Base-by-base conservation (phyloP, 1,140 invertebrate genomes). In the Camponotus pennsylvanicus region DNA sequence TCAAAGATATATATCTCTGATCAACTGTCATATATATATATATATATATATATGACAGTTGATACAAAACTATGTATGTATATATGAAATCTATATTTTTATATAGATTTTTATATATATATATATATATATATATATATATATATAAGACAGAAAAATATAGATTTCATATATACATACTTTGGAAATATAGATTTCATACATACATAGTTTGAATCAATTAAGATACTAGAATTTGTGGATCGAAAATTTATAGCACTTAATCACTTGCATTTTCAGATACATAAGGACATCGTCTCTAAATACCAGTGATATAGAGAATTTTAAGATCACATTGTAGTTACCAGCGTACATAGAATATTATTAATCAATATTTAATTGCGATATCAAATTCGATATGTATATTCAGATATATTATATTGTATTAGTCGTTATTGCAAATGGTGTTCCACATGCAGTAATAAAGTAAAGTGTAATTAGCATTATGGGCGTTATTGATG, bases 351-450 rank as follows among this genome's bases (percentile, higher is more conserved):
- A 37, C 27, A 0, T 63, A 40, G 32, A 6, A 61, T 83, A 57
- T 70, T 57, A 21, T 11, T 45, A 27, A 84, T 87, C 61, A 52
- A 90, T 84, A 69, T n/a, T 5, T 80, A 57, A 75, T 42, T 66
- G 49, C 21, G 55, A 77, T 40, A 37, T 66, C 61, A 57, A 84
- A 84, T 87, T 84, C 49, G 64, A 18, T 79, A 45, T 59, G 13
- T 49, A 3, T 87, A 61, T 87, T 75, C 55, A 40, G 64, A 61
- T 55, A 61, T 55, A 87, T 89, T 87, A 86, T 75, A 89, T 55
- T 57, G 32, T 87, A 89, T 84, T 90, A 90, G 89, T 90, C 78
- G 69, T 75, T 69, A 40, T 86, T 79, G 37, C 73, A 59, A 87
- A 89, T 69, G 21, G 40, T 32, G 32, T 27, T 73, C 34, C 45